Conservation (phyloP, 2,113 vertebrate genomes). For the Girardinichthys multiradiatus region DNA sequence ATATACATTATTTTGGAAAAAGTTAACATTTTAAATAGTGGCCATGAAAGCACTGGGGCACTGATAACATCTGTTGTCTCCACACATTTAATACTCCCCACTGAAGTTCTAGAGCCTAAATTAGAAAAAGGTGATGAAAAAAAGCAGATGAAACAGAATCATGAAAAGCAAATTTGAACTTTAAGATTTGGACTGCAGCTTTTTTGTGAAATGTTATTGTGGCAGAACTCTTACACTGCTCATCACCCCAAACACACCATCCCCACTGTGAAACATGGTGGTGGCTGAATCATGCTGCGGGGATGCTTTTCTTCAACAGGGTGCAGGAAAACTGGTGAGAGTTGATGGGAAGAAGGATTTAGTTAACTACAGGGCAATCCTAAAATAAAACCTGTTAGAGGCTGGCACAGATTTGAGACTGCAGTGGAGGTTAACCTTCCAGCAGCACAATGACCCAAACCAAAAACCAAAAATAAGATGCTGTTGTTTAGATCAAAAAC, state of each 20-base stretch:
- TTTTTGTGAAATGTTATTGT: not conserved
- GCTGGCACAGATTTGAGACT: not conserved
- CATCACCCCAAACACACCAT: not conserved
- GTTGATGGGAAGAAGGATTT: not conserved
- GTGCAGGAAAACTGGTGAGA: not conserved
- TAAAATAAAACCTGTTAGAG: not conserved
- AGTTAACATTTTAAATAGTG: constrained; percentile 7
- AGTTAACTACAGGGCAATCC: not conserved
- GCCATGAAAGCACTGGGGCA: not conserved
- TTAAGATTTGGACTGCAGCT: not conserved
- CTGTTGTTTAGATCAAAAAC: not conserved
- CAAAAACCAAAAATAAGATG: not conserved
- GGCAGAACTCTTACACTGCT: not conserved
- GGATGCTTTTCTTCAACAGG: not conserved
- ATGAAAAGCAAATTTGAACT: not conserved
- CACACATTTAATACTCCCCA: constrained; percentile 32
- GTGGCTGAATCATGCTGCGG: not conserved
- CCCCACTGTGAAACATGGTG: not conserved
- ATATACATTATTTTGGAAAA: not conserved
- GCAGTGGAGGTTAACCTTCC: too few relatives aligned
- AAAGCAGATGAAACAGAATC: not conserved
- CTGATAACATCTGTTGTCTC: constrained; percentile 49
- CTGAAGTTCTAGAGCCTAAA: not conserved
- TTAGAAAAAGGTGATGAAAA: not conserved
- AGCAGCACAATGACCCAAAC: not conserved